Percentiles rank a stretch among this genome's conserved stretches.
Conservation (phyloP, 2,113 vertebrate species). For the Peromyscus californicus region DNA sequence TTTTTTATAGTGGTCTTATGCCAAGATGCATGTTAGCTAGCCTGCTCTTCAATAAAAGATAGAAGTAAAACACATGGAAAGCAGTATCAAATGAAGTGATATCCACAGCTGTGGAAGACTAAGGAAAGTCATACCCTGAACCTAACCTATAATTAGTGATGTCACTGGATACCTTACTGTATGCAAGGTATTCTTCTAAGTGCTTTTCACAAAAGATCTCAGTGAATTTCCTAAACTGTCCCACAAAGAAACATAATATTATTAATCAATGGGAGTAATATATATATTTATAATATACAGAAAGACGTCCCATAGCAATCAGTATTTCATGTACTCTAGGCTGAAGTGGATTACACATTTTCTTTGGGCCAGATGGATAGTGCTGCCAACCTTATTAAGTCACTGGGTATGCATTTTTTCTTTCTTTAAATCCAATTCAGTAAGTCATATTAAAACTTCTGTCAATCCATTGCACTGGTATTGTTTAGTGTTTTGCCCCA, state of each 20-base stretch:
- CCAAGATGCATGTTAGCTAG: neutral
- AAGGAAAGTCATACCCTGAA: neutral
- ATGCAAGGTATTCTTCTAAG: neutral
- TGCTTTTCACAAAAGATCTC: neutral
- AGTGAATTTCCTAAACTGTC: neutral
- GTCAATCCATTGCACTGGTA: constrained; percentile 72
- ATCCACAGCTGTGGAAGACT: neutral
- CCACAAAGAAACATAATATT: neutral
- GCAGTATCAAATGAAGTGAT: neutral
- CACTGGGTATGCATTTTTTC: constrained; percentile 80
- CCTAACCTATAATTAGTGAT: neutral
- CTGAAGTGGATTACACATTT: constrained; percentile 84
- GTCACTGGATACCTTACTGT: neutral
- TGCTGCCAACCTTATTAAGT: constrained; percentile 84
- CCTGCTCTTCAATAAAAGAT: neutral
- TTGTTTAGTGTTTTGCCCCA: constrained; percentile 32
- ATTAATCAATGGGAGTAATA: too few relatives aligned
- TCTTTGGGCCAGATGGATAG: constrained; percentile 82
- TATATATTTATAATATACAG: too few relatives aligned
- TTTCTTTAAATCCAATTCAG: constrained; percentile 77
- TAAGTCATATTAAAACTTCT: constrained; percentile 75
- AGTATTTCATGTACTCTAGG: constrained; percentile 83
- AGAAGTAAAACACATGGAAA: neutral
- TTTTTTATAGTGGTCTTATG: neutral
- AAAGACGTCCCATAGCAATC: neutral